Evolutionary conservation across 2,888 invertebrate species (phyloP), one percentile per base, ranked within the genome.

Genomic region (Sympetrum striolatum): DNA sequence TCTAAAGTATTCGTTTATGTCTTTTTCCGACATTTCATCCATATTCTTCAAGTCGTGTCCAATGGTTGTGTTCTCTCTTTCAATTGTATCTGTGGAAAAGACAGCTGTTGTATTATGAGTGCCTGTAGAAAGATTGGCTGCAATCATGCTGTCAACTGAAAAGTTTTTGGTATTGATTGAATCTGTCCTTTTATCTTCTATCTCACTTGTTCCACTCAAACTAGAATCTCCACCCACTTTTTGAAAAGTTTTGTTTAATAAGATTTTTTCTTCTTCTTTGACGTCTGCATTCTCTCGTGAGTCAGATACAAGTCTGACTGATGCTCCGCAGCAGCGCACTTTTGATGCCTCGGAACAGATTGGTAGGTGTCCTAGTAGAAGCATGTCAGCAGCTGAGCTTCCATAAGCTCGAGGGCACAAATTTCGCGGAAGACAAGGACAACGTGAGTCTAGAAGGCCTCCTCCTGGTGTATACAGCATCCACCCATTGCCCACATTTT

Each of bases 271-370:
- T 60, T 58, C 58, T 4, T 86, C n/a, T 31, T 82, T n/a, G 14
- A 15, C 25, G 12, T 73, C 31, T 82, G 6, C 18, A 2, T 14
- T 31, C 3, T 31, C 2, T 1, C 18, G 22, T 22, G 31, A 14
- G 25, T 58, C 18, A 25, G 37, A 58, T 2, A 18, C 73, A 12
- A 91, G 81, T 10, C 90, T 58, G 53, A 91, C 37, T 10, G 91
- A 91, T 14, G 91, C 91, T 2, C 91, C 91, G 44, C 91, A 91
- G 48, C 91, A 91, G 22, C 91, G 90, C 0, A 91, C 91, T 48
- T 86, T 81, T 1, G 81, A 81, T n/a, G 39, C 90, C 79, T 91
- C 91, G 58, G 39, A 25, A 90, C 91, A 91, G 53, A 90, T 82
- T 1, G 91, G 91, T 0, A 91, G 80, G 2, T 91, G 91, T 5